Evolutionary conservation across 2,113 vertebrate species (phyloP), one percentile per base, ranked within the genome.

Genomic region (Tenrec ecaudatus): DNA sequence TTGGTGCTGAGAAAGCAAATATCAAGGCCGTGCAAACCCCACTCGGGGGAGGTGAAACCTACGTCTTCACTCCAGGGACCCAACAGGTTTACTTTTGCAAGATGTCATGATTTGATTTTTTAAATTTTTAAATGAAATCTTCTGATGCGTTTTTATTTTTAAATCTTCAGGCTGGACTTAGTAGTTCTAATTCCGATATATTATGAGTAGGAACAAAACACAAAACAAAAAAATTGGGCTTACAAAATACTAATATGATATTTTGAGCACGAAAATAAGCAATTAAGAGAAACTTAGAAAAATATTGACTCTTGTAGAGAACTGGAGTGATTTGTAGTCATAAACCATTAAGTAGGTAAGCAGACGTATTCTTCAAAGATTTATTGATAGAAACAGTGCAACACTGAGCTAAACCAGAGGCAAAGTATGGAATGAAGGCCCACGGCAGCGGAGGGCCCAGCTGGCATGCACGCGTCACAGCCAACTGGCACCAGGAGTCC

Each of bases 381-480:
- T 98, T 98, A 98, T 98, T 98, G 91, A 78, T 96, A 95, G 95
- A 97, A 98, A 97, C 53, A 58, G 97, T 92, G 88, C 93, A 96
- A 96, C 94, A 97, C 77, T 89, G 81, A 84, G 64, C 95, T 96
- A 93, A 89, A 84, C 17, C 90, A 89, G 95, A n/a, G 92, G 82
- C 81, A 75, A 36, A 60, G 73, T 31, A 2, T 38, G 57, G 91
- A 97, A 97, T 95, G 47, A 53, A 53, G 12, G 92, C 81, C 73
- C 88, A 71, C 0, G 23, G 88, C 93, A 89, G 57, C 10, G 78
- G 88, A 89, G 83, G 93, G 80, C 40, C 87, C 66, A 94, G 93
- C 1, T 79, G 76, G 60, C 29, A 85, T 3, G 25, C 85, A 87
- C 38, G 60, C 90, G 89, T 96, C 85, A 31, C 83, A 96, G 86